These are phyloP conservation scores for Epistrophe eligans DNA, from an alignment of 2,888 invertebrate species.

Conservation along the genomic window DNA sequence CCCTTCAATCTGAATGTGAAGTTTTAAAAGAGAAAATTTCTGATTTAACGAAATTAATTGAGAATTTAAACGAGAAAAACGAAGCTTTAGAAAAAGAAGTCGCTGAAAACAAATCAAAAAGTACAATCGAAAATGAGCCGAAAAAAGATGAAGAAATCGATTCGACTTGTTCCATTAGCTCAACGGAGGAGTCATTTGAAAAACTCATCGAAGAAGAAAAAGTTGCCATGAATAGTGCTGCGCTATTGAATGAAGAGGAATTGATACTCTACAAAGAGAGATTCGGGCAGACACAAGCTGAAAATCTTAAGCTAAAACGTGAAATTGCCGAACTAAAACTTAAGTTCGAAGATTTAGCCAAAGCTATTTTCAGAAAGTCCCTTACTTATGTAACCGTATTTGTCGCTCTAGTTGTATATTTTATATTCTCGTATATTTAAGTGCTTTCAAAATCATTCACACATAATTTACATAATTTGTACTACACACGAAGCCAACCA, in stretches of 20 bases:
- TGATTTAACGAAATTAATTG: slow-evolving; percentile 77
- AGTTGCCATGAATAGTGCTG: slow-evolving; percentile 79
- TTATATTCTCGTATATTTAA: slow-evolving; percentile 79
- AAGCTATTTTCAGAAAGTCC: slow-evolving; percentile 77
- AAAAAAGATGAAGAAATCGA: slow-evolving; percentile 33
- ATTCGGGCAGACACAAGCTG: slow-evolving; percentile 80
- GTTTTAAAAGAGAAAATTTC: slow-evolving; percentile 78
- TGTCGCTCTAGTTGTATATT: slow-evolving; percentile 81
- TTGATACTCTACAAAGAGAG: slow-evolving; percentile 83
- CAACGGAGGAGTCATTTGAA: slow-evolving; percentile 69
- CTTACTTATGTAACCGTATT: slow-evolving; percentile 80
- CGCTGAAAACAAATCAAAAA: slow-evolving; percentile 45
- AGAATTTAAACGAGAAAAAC: slow-evolving; percentile 78
- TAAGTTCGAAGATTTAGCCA: slow-evolving; percentile 77
- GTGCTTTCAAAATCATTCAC: slow-evolving; percentile 56
- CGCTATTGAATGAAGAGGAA: slow-evolving; percentile 82
- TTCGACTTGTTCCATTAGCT: slow-evolving; percentile 1
- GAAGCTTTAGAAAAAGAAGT: slow-evolving; percentile 76
- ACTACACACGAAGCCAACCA: slow-evolving; percentile 65
- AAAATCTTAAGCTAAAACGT: slow-evolving; percentile 81
- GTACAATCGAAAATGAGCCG: slow-evolving; percentile 41
- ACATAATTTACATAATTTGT: slow-evolving; percentile 9
- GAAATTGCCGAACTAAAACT: slow-evolving; percentile 80
- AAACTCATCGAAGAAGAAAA: slow-evolving; percentile 78
- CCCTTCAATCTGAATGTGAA: slow-evolving; percentile 80